A percentile compares a stretch with the other conserved stretches of the same genome.
These are phyloP conservation scores for Saturnia japonica DNA, from an alignment of 2,888 invertebrate species.

Conservation along the genomic window DNA sequence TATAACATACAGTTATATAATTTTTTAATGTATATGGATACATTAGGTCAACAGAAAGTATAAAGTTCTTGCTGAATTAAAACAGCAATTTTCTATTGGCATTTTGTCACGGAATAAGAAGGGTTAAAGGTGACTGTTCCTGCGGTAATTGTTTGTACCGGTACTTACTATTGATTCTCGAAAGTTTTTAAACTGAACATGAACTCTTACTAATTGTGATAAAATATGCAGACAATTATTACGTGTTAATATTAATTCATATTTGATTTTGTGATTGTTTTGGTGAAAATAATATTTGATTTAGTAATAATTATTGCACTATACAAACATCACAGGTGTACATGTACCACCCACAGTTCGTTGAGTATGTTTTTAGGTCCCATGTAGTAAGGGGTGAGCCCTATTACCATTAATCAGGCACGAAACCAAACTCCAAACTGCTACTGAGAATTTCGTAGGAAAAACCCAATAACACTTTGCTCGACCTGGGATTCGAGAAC, in stretches of 20 bases:
- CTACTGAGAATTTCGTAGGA: too few species aligned
- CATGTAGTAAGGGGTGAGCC: too few species aligned
- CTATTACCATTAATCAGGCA: too few species aligned
- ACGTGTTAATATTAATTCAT: background rate
- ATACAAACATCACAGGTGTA: too few species aligned
- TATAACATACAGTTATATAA: background rate
- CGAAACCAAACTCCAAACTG: too few species aligned
- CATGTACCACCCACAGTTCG: too few species aligned
- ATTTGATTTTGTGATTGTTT: background rate
- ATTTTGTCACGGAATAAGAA: conserved; percentile 34
- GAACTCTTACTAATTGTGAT: background rate
- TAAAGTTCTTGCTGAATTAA: background rate
- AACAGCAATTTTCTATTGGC: background rate
- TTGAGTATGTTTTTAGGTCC: too few species aligned
- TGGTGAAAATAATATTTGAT: background rate
- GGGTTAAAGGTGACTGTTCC: conserved; percentile 48
- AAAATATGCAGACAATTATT: background rate
- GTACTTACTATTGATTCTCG: conserved; percentile 15
- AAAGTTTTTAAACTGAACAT: background rate
- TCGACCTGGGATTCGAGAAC: too few species aligned
- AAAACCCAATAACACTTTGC: too few species aligned
- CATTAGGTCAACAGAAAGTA: background rate
- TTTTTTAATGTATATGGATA: background rate
- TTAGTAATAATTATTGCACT: too few species aligned
- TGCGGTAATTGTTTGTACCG: conserved; percentile 2